Conservation (phyloP, 2,888 invertebrate genomes). For the Conops quadrifasciatus region DNA sequence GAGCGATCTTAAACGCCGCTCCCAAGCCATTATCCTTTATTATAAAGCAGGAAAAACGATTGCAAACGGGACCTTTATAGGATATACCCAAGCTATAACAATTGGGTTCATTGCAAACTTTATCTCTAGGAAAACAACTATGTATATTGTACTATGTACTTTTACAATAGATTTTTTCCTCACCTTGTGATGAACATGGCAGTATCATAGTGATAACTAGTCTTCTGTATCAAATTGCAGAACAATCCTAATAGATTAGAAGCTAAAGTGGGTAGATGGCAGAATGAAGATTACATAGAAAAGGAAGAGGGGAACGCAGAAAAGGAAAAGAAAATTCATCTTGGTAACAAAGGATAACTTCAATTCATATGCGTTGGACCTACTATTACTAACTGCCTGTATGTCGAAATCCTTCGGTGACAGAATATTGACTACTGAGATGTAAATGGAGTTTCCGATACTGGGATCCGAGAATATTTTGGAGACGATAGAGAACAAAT, state of each 20-base stretch:
- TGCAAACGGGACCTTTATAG: slow-evolving; percentile 85
- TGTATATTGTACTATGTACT: too few relatives aligned
- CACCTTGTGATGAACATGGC: slow-evolving; percentile 82
- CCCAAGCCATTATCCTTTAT: slow-evolving; percentile 89
- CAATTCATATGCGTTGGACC: slow-evolving; percentile 10
- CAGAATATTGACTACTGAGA: slow-evolving; percentile 78
- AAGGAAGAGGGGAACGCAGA: neutral
- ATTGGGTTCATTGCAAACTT: slow-evolving; percentile 71
- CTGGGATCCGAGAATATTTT: slow-evolving; percentile 82
- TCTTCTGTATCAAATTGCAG: slow-evolving; percentile 75
- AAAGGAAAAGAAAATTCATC: neutral
- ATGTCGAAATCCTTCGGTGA: slow-evolving; percentile 67
- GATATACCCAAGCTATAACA: slow-evolving; percentile 80
- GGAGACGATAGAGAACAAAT: slow-evolving; percentile 83
- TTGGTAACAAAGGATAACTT: neutral
- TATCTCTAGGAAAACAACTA: slow-evolving; percentile 69
- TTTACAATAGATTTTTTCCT: slow-evolving; percentile 34
- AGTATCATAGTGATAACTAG: slow-evolving; percentile 74
- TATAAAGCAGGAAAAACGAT: slow-evolving; percentile 78
- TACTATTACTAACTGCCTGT: slow-evolving; percentile 40
- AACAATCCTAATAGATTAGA: slow-evolving; percentile 76
- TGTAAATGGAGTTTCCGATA: slow-evolving; percentile 84
- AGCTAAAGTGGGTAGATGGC: slow-evolving; percentile 68
- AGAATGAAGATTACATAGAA: neutral
- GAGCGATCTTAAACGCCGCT: slow-evolving; percentile 89